Base-by-base conservation (phyloP, 2,888 invertebrate genomes). In the Chalcosyrphus nemorum region DNA sequence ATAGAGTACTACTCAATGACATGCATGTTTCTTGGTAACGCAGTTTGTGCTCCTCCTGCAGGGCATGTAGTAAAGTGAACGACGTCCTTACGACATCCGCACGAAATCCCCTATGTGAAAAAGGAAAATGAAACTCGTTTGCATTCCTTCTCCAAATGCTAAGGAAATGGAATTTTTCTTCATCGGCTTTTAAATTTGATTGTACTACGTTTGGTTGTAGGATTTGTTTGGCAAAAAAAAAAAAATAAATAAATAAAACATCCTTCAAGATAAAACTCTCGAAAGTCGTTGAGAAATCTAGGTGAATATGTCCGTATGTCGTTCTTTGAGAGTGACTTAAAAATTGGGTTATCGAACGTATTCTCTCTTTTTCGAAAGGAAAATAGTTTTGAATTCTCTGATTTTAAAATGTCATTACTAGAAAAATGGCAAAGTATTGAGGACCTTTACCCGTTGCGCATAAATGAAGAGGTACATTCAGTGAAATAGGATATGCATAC, bases 81-180 rank as follows among this genome's bases (percentile, higher is more conserved):
- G 43, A 29, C 9, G n/a, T 43, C 13, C 9, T 59, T n/a, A 17
- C 47, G 32, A 19, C 63, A 35, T 32, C 21, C 13, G 17, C 7
- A 19, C 7, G 29, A 11, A 19, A 47, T 41, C 41, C 21, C 24
- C 6, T n/a, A 41, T 59, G 59, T 13, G 45, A 47, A n/a, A n/a
- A 45, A 32, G 19, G 63, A 35, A 63, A 63, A 63, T 47, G 19
- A 63, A 63, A 32, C 47, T 32, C 32, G 63, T 32, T 43, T 61
- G 27, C 21, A 27, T 45, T 61, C n/a, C n/a, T n/a, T n/a, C n/a
- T 24, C 19, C 17, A 32, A 19, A 47, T 29, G 32, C 43, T 41
- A 29, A 63, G 24, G n/a, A n/a, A 15, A 9, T 29, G 5, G 19
- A n/a, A 17, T 19, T 41, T 59, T 4, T 13, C 15, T 41, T 41